These are phyloP conservation scores for Magallana ariakensis DNA, from an alignment of 1,140 invertebrate genomes.

Conservation along the genomic window DNA sequence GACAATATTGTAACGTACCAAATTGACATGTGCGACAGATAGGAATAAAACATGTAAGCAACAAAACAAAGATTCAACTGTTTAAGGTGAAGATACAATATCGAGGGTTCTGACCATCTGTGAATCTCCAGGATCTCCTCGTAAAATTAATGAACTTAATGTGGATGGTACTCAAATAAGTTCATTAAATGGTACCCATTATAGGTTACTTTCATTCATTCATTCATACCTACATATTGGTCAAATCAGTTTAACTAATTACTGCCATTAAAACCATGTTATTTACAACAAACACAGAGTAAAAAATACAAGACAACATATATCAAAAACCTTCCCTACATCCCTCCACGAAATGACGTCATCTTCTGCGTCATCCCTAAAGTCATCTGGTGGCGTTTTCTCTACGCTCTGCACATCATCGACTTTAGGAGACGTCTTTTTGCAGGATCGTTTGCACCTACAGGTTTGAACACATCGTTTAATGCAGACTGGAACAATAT, in stretches of 20 bases:
- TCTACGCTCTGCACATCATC: background rate
- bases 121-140: too few relatives aligned
- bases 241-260: background rate
- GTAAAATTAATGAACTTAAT: too few relatives aligned
- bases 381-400: background rate
- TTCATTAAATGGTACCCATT: too few relatives aligned
- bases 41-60: too few relatives aligned
- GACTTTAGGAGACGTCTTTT: background rate
- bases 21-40: too few relatives aligned
- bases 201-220: too few relatives aligned
- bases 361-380: background rate
- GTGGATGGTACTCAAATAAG: too few relatives aligned
- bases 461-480: background rate
- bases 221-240: too few relatives aligned
- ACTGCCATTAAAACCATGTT: background rate
- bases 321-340: slow-evolving; percentile 7
- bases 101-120: too few relatives aligned
- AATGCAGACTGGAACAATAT: background rate
- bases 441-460: background rate
- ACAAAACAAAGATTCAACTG: too few relatives aligned
- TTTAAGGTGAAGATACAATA: too few relatives aligned
- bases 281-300: background rate
- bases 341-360: slow-evolving; percentile 9
- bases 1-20: too few relatives aligned
- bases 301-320: slow-evolving; percentile 5